A percentile compares a stretch with the other conserved stretches of the same genome.
phyloP scores from a whole-genome alignment of 2,888 invertebrate genomes.

The Brachypalpus laphriformis region DNA sequence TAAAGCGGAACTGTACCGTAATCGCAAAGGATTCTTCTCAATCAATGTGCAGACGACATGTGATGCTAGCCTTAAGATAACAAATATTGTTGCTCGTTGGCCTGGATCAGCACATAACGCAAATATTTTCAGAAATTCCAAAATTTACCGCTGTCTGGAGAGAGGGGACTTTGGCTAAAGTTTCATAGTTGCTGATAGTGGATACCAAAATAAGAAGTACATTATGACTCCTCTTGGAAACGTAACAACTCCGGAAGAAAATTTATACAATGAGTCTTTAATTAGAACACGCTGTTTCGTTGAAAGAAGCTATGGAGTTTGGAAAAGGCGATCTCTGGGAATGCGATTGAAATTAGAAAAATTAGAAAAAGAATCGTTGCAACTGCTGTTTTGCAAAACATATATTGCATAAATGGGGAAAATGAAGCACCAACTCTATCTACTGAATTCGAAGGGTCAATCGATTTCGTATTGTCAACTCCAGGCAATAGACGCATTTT shows the following conservation, averaged over 20 bases:
- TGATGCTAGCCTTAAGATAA: slow-evolving; percentile 32
- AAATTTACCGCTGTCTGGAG: slow-evolving; percentile 42
- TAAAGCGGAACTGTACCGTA: slow-evolving; percentile 46
- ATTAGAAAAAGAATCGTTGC: background rate
- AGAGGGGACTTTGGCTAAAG: slow-evolving; percentile 49
- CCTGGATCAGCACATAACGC: slow-evolving; percentile 55
- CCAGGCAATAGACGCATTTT: no score
- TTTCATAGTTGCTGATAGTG: slow-evolving; percentile 59
- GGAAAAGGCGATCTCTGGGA: background rate
- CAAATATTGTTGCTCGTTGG: slow-evolving; percentile 57
- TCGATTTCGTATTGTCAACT: background rate
- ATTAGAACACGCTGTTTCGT: no score
- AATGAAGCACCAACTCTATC: background rate
- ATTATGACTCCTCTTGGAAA: slow-evolving; percentile 34
- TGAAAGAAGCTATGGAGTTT: no score
- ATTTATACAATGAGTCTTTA: no score
- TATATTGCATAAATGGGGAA: no score
- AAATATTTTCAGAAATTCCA: slow-evolving; percentile 54
- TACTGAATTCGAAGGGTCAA: background rate
- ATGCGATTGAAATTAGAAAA: background rate
- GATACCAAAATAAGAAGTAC: slow-evolving; percentile 40
- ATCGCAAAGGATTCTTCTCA: slow-evolving; percentile 29
- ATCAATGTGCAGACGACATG: slow-evolving; percentile 53
- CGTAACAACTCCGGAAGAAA: no score
- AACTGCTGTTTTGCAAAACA: no score